phyloP scores from a whole-genome alignment of 2,113 vertebrate genomes.

The Burhinus oedicnemus region DNA sequence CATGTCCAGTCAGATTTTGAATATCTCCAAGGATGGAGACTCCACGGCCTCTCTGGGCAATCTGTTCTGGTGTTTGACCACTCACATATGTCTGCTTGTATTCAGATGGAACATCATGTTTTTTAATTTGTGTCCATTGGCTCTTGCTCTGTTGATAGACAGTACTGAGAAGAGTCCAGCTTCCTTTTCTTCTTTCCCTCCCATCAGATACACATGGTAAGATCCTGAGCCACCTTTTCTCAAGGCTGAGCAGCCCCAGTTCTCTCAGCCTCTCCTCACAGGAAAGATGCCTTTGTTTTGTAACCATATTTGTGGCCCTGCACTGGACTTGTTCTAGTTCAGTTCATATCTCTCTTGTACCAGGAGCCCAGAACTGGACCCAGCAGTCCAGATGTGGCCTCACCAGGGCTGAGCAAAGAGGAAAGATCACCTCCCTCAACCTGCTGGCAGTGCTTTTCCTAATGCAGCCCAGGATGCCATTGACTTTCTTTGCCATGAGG shows the following conservation, averaged over 20 bases:
- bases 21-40: background rate
- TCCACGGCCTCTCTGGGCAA: background rate
- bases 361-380: background rate
- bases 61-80: background rate
- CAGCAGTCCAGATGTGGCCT: background rate
- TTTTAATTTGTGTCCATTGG: background rate
- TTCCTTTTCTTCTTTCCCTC: background rate
- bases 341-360: background rate
- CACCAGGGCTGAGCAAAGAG: background rate
- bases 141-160: background rate
- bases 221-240: background rate
- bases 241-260: background rate
- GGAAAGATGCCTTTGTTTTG: background rate
- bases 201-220: background rate
- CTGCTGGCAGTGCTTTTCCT: background rate
- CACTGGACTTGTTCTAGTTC: background rate
- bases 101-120: background rate
- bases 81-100: background rate
- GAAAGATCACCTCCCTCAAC: background rate
- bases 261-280: background rate
- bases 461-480: background rate
- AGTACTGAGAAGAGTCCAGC: background rate
- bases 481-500: background rate
- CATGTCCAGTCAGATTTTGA: background rate
- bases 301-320: background rate